Conservation (phyloP, 2,888 invertebrate genomes). For the Drosophila seclusa region DNA sequence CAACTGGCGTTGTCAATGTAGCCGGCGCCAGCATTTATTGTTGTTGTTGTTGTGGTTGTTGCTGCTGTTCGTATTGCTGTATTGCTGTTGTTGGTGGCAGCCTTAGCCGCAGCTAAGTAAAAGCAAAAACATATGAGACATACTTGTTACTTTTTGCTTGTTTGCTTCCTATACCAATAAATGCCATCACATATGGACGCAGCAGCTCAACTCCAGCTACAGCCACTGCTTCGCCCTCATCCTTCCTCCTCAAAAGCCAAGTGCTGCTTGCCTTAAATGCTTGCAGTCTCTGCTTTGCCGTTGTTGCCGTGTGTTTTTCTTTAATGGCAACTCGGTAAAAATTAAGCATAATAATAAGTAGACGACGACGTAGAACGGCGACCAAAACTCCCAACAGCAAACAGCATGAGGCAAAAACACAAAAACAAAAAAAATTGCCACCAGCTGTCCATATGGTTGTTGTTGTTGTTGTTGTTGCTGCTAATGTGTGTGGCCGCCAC, state of each 20-base stretch:
- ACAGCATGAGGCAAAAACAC: slow-evolving; percentile 32
- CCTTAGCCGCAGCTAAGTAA: slow-evolving; percentile 62
- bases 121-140: slow-evolving; percentile 65
- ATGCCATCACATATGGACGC: slow-evolving; percentile 62
- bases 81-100: slow-evolving; percentile 30
- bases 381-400: slow-evolving; percentile 64
- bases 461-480: slow-evolving; percentile 34
- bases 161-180: slow-evolving; percentile 64
- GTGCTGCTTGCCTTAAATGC: slow-evolving; percentile 51
- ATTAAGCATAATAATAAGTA: slow-evolving; percentile 77
- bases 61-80: slow-evolving; percentile 28
- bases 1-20: slow-evolving; percentile 48
- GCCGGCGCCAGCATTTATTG: slow-evolving; percentile 49
- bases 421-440: slow-evolving; percentile 33
- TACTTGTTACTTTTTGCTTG: slow-evolving; percentile 64
- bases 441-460: slow-evolving; percentile 67
- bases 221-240: not conserved
- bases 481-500: slow-evolving; percentile 58
- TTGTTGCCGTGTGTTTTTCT: slow-evolving; percentile 44
- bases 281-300: slow-evolving; percentile 36
- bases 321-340: slow-evolving; percentile 65
- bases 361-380: slow-evolving; percentile 44
- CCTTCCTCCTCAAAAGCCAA: slow-evolving; percentile 9
- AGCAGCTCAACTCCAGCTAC: slow-evolving; percentile 31
- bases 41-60: slow-evolving; percentile 20